Evolutionary conservation across 2,888 invertebrate genomes (phyloP), one percentile per base, ranked within the genome.

Genomic region (Mechanitis mazaeus): DNA sequence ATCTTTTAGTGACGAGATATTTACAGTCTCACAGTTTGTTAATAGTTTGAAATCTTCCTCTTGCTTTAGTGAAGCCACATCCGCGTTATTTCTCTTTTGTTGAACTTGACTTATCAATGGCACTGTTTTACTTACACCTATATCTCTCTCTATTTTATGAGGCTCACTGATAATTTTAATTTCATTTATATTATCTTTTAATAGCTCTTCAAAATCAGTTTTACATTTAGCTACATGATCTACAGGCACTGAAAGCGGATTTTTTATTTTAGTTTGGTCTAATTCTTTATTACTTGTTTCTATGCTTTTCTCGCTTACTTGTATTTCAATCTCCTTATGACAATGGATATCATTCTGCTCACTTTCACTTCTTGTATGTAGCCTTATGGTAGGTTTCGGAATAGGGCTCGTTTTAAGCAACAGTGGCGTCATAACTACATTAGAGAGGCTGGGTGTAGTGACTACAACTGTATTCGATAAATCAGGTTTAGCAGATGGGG

Each of bases 151-250:
- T 73, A 84, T 87, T 70, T 85, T 88, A 61, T 87, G 87, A 20
- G 83, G 80, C 63, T 85, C 79, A 71, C 85, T 88, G 20, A 79
- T 82, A 20, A 87, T 73, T 79, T 90, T 91, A 57, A 89, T 90
- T 79, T 90, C 87, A 74, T 87, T 90, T 33, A 90, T 87, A 58
- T 84, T 90, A 71, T 90, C 90, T 77, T 87, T 91, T 38, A 91
- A 73, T 54, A 91, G 73, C 71, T 91, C 91, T 74, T 91, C 91
- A 72, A 90, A 91, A 73, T 91, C 91, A 47, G 90, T 90, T 71
- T 84, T 89, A 75, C 85, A 83, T 78, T 89, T 89, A 9, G 76
- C 54, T 64, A 72, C 69, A 64, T 71, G 73, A 59, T 82, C 84
- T 38, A 59, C 54, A 33, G 68, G 45, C 12, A 66, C 54, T 59